A percentile compares a stretch with the other conserved stretches of the same genome.
phyloP scores from a whole-genome alignment of 1,140 invertebrate species.

The Pararge aegeria region DNA sequence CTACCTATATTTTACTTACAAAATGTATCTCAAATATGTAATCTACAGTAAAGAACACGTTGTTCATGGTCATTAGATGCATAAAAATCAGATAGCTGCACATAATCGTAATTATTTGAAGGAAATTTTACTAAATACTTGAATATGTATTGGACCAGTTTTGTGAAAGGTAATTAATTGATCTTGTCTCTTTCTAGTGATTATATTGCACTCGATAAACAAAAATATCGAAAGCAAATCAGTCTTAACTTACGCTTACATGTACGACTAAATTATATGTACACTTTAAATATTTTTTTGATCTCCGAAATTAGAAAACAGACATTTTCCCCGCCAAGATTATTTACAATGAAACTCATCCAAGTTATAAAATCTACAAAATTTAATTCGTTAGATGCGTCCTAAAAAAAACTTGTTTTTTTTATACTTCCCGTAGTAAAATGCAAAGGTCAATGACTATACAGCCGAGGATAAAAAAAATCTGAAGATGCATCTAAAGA shows the following conservation, averaged over 20 bases:
- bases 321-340: constrained; percentile 32
- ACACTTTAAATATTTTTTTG: constrained; percentile 49
- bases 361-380: not conserved
- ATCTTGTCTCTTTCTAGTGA: constrained; percentile 13
- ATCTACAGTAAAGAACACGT: not conserved
- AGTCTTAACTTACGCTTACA: constrained; percentile 71
- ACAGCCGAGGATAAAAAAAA: too few relatives aligned
- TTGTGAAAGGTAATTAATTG: too few relatives aligned
- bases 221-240: constrained; percentile 65
- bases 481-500: too few relatives aligned
- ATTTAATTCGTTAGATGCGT: not conserved
- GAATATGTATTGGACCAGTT: too few relatives aligned
- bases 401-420: too few relatives aligned
- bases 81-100: too few relatives aligned
- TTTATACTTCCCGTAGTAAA: too few relatives aligned
- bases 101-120: too few relatives aligned
- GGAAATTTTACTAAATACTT: too few relatives aligned
- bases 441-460: too few relatives aligned
- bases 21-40: too few relatives aligned
- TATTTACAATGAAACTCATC: constrained; percentile 40
- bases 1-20: too few relatives aligned
- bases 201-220: constrained; percentile 27
- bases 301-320: constrained; percentile 27
- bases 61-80: not conserved
- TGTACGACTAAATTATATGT: constrained; percentile 62